These are phyloP conservation scores for Nebria salina DNA, from an alignment of 2,888 invertebrate genomes.

Conservation along the genomic window DNA sequence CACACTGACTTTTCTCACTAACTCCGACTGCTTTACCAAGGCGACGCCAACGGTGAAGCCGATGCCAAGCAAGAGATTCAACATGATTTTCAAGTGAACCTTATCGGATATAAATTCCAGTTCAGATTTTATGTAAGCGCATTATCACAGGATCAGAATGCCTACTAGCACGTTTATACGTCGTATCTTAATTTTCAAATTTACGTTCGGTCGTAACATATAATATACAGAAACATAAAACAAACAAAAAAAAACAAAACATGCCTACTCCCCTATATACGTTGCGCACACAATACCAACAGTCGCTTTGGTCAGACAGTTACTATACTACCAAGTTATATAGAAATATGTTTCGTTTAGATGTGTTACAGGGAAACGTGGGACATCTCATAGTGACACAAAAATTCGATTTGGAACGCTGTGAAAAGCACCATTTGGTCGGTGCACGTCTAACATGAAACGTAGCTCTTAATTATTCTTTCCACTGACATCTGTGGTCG, in stretches of 20 bases:
- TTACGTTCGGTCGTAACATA: conserved; percentile 9
- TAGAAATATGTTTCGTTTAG: not conserved
- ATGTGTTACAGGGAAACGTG: not conserved
- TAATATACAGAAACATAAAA: not conserved
- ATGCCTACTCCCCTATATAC: no score
- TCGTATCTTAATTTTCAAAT: conserved; percentile 17
- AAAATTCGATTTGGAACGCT: conserved; percentile 24
- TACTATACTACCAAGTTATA: not conserved
- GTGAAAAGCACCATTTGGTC: conserved; percentile 26
- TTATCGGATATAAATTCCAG: conserved; percentile 25
- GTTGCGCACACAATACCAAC: not conserved
- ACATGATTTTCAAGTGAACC: conserved; percentile 15
- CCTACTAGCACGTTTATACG: conserved; percentile 16
- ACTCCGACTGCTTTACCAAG: conserved; percentile 12
- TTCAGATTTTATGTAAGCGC: conserved; percentile 23
- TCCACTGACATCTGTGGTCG: conserved; percentile 16
- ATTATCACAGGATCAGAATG: conserved; percentile 12
- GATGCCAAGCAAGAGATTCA: not conserved
- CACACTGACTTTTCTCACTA: conserved; percentile 28
- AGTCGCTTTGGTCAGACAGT: not conserved
- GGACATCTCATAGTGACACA: conserved; percentile 13
- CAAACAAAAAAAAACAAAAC: not conserved
- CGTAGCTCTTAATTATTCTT: conserved; percentile 29
- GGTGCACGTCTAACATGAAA: conserved; percentile 4
- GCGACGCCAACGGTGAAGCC: not conserved